Base-by-base conservation (phyloP, 2,888 invertebrate genomes). In the Mesochorus sp. region DNA sequence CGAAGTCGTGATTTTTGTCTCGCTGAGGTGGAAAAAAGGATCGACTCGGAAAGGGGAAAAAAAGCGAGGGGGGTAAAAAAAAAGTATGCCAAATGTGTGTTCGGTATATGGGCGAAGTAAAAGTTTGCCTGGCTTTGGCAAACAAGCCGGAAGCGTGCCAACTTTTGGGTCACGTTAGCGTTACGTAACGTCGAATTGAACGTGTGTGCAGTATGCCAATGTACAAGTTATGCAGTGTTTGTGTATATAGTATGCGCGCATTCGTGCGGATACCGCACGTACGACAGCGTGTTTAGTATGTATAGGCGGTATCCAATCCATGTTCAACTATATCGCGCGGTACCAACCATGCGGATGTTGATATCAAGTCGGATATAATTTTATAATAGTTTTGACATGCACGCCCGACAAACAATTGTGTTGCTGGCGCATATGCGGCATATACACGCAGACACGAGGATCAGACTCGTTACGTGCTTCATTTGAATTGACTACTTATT, bases 91-190 rank as follows among this genome's bases (percentile, higher is more conserved):
- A 71, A 76, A 72, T 67, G 78, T 44, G 59, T 49, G n/a, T n/a
- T 51, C 42, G 76, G n/a, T n/a, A n/a, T 66, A 51, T 49, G 42
- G 24, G 47, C 14, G 44, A 53, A 59, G 67, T 62, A 75, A 79
- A 81, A 79, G 80, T 79, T 80, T 66, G 76, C 70, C 57, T 17
- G 66, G 47, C 72, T 73, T 83, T 62, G 80, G 78, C 80, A 80
- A 83, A 83, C 81, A 83, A 78, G 68, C 57, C 78, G 64, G 28
- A 66, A 77, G 61, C 80, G 74, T 78, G 81, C 81, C 79, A 79
- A 82, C 77, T 81, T 80, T 81, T 79, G 80, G 75, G 71, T 78
- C 68, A 19, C 59, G 70, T 79, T 81, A 76, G 55, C 70, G 66
- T 70, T 73, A 79, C 57, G 72, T 80, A 67, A 49, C 42, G 53